Base-by-base conservation (phyloP, 2,888 invertebrate species). In the Neuroscelio doddi region DNA sequence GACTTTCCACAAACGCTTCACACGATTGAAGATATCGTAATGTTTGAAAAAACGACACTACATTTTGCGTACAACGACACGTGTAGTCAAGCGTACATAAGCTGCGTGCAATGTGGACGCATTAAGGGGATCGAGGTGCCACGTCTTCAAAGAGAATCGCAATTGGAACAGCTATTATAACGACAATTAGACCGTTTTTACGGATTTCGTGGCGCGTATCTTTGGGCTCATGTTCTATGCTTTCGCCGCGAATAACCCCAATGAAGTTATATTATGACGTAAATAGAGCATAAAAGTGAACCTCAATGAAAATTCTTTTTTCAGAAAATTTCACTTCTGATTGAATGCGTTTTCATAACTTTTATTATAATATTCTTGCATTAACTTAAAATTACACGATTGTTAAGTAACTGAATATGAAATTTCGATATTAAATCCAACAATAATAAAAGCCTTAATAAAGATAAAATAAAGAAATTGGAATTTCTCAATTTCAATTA, bases 111-210 rank as follows among this genome's bases (percentile, higher is more conserved):
- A 21, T 5, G 21, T 5, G 21, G 21, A 21, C 21, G 21, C 21
- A 5, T 21, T 21, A 2, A 5, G 21, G 21, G 3, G 46, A 61
- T 56, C 56, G 58, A 53, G 57, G 52, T 41, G 51, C 64, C 50
- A 55, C 36, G 39, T 46, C 56, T 65, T 56, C 39, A 38, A 46
- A 45, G 53, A 29, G 39, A 53, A 24, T 26, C 38, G 61, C 65
- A 65, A 65, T 61, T 61, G 56, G 65, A 65, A 50, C 65, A 56
- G 49, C 56, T 61, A 65, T 65, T 65, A 65, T 47, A 56, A 65
- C 61, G 61, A 65, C 65, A 65, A 65, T 65, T 65, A 65, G 61
- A 65, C 65, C 65, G 65, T 61, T 65, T 65, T 65, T 56, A 27
- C 59, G 34, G 61, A 58, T 56, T 65, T 56, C 56, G 59, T 52